Evolutionary conservation across 2,113 vertebrate species (phyloP).

Genomic region (Leptobrachium leishanense): DNA sequence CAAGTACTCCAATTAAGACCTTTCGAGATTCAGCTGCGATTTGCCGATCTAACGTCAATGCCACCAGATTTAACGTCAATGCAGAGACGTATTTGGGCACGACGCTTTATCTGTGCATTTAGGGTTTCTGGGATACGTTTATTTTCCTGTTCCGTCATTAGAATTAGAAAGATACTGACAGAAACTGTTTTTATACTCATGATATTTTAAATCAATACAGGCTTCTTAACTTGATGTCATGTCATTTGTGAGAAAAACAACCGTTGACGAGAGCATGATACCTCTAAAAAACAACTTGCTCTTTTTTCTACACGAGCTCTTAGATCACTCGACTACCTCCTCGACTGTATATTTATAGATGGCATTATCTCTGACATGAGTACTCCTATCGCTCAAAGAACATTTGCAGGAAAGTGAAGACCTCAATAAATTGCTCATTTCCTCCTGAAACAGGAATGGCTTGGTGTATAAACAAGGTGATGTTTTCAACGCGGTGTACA

Average conservation of each 20-base stretch:
- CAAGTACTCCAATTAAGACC: too few relatives aligned
- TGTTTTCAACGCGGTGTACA: neutral
- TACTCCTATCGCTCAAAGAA: neutral
- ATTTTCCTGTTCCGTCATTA: neutral
- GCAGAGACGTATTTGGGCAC: neutral
- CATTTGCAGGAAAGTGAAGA: neutral
- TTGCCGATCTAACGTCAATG: too few relatives aligned
- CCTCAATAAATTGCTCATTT: neutral
- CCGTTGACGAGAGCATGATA: neutral
- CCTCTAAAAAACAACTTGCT: neutral
- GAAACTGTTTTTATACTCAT: neutral
- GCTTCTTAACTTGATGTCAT: neutral
- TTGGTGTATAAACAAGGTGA: neutral
- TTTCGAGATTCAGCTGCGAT: too few relatives aligned
- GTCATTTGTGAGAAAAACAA: neutral
- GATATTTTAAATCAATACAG: neutral
- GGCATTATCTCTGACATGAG: neutral
- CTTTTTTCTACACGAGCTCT: neutral
- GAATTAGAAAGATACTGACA: neutral
- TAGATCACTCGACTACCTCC: neutral
- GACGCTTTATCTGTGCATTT: too few relatives aligned
- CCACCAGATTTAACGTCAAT: too few relatives aligned
- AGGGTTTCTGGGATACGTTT: neutral
- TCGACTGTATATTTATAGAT: neutral
- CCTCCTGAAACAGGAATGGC: neutral